These are phyloP conservation scores for Elgaria multicarinata DNA, from an alignment of 2,113 vertebrate species.

Conservation along the genomic window DNA sequence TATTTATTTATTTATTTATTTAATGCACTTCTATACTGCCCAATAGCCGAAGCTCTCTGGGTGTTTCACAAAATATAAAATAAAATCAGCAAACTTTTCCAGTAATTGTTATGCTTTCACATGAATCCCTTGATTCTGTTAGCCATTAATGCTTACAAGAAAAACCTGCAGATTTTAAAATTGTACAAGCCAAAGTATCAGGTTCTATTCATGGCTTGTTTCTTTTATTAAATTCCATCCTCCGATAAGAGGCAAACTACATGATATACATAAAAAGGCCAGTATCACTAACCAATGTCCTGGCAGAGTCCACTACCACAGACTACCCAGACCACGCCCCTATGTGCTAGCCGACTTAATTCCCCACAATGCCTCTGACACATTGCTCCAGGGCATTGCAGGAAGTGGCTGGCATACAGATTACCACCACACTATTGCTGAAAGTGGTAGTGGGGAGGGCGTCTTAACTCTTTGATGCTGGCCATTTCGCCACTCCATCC, in stretches of 20 bases:
- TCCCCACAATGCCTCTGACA: neutral
- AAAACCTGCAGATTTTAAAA: neutral
- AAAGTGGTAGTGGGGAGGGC: no score
- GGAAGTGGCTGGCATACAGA: no score
- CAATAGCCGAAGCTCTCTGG: no score
- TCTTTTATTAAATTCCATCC: constrained; percentile 35
- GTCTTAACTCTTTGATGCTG: neutral
- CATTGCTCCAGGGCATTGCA: no score
- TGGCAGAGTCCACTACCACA: neutral
- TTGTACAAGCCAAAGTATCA: neutral
- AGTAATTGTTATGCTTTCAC: neutral
- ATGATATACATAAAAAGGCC: neutral
- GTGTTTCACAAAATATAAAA: no score
- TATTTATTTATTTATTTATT: no score
- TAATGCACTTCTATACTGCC: no score
- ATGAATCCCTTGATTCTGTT: neutral
- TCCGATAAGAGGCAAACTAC: neutral
- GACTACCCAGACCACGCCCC: no score
- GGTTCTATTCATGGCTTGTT: constrained; percentile 9
- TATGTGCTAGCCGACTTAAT: neutral
- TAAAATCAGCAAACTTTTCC: neutral
- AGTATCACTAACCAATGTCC: neutral
- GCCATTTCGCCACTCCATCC: neutral
- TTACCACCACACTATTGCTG: no score
- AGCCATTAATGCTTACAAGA: constrained; percentile 3